Conservation (phyloP, 2,113 vertebrate species). For the Nothoprocta perdicaria region DNA sequence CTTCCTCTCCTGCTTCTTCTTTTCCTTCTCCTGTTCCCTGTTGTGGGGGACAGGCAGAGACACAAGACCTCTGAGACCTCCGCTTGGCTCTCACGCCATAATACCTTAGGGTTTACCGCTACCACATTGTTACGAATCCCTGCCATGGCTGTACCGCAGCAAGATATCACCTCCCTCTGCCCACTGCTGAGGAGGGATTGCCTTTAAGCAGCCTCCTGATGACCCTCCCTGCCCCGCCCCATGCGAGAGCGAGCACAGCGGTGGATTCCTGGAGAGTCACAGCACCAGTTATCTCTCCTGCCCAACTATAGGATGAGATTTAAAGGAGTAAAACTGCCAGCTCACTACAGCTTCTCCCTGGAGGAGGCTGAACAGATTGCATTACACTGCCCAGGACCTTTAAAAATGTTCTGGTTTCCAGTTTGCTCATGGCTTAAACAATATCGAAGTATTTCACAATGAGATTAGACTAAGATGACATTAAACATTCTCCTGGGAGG, state of each 20-base stretch:
- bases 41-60: neutral
- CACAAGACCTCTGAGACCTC: neutral
- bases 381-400: neutral
- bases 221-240: neutral
- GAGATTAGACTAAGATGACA: slow-evolving; percentile 1
- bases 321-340: neutral
- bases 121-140: neutral
- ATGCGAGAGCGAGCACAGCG: neutral
- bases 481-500: slow-evolving; percentile 6
- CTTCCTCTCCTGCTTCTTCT: neutral
- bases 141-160: neutral
- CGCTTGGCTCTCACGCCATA: neutral
- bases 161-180: neutral
- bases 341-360: neutral
- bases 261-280: neutral
- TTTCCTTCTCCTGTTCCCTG: neutral
- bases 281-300: neutral
- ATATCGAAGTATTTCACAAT: slow-evolving; percentile 9
- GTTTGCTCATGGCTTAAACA: neutral
- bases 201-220: neutral
- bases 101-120: neutral
- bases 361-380: neutral
- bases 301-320: neutral
- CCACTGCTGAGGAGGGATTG: neutral
- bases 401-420: slow-evolving; percentile 9